Evolutionary conservation across 2,888 invertebrate species (phyloP), one percentile per base, ranked within the genome.

Genomic region (Sussaba pulchella): DNA sequence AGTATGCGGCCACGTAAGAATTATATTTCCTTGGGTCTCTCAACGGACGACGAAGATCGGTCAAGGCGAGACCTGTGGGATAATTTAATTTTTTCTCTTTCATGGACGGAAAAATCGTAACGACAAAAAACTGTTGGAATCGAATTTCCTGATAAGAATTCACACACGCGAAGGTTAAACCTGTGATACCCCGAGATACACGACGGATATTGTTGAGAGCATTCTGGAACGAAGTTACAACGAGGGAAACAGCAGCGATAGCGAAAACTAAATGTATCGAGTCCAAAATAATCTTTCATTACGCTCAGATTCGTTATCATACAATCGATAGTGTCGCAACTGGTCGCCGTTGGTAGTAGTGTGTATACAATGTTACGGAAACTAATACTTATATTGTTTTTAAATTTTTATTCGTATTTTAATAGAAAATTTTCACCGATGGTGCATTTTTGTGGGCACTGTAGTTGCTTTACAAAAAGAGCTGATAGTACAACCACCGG

Each of bases 211-310:
- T 26, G 31, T 14, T 31, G 8, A 31, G 31, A 57, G 31, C 57
- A 31, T 14, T 36, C 17, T 17, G 9, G 1, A 2, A 9, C 36
- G 10, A 36, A 57, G 8, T 17, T 57, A 36, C 17, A 31, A 54
- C 8, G 14, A 36, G 10, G 10, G 36, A 17, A 36, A 9, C 5
- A 12, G 17, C n/a, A 57, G 45, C 2, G 57, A 57, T 57, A 36
- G 36, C 14, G 36, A 8, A 57, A 36, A 52, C n/a, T n/a, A n/a
- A 14, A 57, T 36, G 4, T 17, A 36, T 36, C 57, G 12, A 17
- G 36, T 31, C 17, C 5, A 57, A n/a, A 57, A 26, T 26, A 57
- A 57, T 57, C 57, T 57, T 17, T 12, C 21, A 57, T 57, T 36
- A 31, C 31, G 17, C 9, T 9, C 2, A 31, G 31, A 57, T 36